Conservation (phyloP, 2,113 vertebrate genomes). For the Silurus glanis region DNA sequence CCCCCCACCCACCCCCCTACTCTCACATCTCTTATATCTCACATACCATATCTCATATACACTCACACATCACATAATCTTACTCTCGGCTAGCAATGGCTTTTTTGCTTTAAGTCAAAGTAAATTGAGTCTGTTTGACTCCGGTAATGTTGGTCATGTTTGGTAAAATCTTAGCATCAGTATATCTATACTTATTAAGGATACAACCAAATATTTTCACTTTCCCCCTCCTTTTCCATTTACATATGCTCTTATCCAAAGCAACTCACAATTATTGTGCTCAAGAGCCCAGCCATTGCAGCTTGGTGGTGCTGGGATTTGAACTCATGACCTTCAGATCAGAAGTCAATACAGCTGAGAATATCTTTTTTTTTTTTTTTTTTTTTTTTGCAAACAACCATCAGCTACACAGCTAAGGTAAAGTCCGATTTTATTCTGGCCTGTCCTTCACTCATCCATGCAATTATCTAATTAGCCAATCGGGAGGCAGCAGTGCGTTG, state of each 20-base stretch:
- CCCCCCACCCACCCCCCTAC: neutral
- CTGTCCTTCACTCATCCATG: neutral
- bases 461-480: too few relatives aligned
- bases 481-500: too few relatives aligned
- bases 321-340: too few relatives aligned
- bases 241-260: too few relatives aligned
- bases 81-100: neutral
- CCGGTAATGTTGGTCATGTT: too few relatives aligned
- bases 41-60: too few relatives aligned
- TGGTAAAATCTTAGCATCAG: neutral
- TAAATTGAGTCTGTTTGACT: neutral
- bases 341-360: neutral
- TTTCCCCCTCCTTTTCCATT: too few relatives aligned
- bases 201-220: neutral
- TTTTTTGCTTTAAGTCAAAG: neutral
- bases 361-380: neutral
- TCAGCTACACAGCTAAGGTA: neutral
- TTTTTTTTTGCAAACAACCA: neutral
- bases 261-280: too few relatives aligned
- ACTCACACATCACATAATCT: too few relatives aligned
- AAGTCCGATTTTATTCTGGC: neutral
- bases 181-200: neutral
- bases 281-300: too few relatives aligned
- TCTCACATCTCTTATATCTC: neutral
- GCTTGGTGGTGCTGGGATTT: neutral